phyloP scores from a whole-genome alignment of 2,113 vertebrate genomes.

The Corythornis madagascariensis region DNA sequence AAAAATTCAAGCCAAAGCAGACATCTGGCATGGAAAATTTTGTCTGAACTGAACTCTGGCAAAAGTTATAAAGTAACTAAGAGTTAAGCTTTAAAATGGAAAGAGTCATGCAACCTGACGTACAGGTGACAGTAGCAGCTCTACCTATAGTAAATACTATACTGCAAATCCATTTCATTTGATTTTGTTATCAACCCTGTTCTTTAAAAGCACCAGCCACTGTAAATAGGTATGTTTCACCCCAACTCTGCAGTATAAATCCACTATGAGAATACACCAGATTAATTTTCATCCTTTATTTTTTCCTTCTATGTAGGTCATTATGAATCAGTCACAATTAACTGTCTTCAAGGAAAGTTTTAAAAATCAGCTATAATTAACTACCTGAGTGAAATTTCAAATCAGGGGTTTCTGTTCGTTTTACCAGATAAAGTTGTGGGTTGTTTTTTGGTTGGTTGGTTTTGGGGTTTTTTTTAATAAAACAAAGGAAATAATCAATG shows the following conservation, averaged over 20 bases:
- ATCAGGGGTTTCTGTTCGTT: too few species aligned
- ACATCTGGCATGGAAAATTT: constrained; percentile 26
- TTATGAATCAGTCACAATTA: neutral
- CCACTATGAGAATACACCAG: neutral
- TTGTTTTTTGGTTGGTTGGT: too few species aligned
- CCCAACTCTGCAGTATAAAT: neutral
- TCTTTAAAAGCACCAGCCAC: neutral
- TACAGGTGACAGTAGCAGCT: neutral
- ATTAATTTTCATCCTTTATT: neutral
- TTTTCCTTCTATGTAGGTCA: neutral
- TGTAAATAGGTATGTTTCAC: neutral
- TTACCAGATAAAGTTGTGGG: too few species aligned
- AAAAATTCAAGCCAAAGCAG: constrained; percentile 25
- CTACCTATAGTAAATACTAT: neutral
- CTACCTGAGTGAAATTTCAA: neutral
- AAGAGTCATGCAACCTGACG: neutral
- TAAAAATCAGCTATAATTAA: neutral
- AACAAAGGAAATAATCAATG: neutral
- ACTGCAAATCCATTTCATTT: neutral
- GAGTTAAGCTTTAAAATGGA: constrained; percentile 8
- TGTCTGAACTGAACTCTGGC: neutral
- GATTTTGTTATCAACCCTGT: neutral
- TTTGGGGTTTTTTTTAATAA: neutral
- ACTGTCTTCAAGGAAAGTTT: neutral
- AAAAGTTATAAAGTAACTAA: neutral